phyloP scores from a whole-genome alignment of 2,797 vertebrate genomes.

The Picus viridis region DNA sequence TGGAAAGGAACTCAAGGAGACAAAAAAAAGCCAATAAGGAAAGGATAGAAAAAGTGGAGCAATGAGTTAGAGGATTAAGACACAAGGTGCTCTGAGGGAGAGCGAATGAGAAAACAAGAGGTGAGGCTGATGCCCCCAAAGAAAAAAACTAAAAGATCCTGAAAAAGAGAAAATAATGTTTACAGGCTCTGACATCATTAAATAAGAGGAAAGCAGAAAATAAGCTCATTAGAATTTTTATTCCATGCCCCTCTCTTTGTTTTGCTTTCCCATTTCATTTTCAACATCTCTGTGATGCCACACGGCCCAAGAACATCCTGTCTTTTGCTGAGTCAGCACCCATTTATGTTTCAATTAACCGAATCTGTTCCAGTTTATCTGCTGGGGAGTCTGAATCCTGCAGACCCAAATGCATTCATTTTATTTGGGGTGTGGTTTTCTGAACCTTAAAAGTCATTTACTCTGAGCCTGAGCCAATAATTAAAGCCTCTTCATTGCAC shows the following conservation, averaged over 20 bases:
- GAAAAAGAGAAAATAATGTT: background rate
- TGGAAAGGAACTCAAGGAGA: background rate
- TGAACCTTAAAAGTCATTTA: background rate
- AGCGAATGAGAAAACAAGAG: background rate
- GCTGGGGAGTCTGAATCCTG: background rate
- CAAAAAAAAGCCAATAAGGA: background rate
- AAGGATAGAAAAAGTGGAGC: background rate
- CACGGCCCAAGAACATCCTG: background rate
- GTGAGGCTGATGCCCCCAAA: slow-evolving; percentile 6
- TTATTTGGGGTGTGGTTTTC: background rate
- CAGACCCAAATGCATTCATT: background rate
- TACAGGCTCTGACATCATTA: background rate
- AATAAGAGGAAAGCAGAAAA: background rate
- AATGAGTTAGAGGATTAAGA: background rate
- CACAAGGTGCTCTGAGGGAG: background rate
- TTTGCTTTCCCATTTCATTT: background rate
- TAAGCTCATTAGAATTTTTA: background rate
- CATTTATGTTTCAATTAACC: background rate
- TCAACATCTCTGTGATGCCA: background rate
- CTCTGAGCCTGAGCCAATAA: background rate
- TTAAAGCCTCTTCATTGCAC: background rate
- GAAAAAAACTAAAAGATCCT: background rate
- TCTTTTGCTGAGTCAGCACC: background rate
- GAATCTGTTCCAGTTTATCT: background rate
- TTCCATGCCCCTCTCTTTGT: background rate